Evolutionary conservation across 2,113 vertebrate species (phyloP), one percentile per base, ranked within the genome.

Genomic region (Xiphophorus couchianus): DNA sequence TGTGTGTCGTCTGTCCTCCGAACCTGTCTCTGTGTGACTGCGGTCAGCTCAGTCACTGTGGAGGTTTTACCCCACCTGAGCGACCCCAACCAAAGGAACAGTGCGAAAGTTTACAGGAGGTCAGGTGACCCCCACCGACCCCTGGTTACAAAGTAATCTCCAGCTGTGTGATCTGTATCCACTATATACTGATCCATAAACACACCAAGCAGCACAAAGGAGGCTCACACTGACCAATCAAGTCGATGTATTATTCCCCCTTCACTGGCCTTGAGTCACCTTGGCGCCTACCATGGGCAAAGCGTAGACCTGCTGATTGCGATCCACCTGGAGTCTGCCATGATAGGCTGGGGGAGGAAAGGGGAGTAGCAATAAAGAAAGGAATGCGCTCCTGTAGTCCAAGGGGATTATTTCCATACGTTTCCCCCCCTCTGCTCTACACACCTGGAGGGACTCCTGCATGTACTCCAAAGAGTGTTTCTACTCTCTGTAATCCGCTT

Each of bases 291-390:
- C 48, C 10, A 30, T 3, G 17, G 62, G 67, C 72, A 71, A 89
- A 83, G 86, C 77, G 86, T 76, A 91, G 83, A 88, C 71, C 35
- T 54, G 66, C 74, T 70, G 77, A 89, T 82, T 67, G 76, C 80
- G 37, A 84, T 91, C 91, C 89, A 90, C 88, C 89, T 89, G 89
- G 88, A 83, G 85, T 84, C 78, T 29, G 73, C 76, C 79, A 68
- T 86, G 62, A 75, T 78, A 69, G 81, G 72, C 62, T 13, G 72
- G 76, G 78, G 75, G 35, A 37, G 35, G 11, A 10, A 37, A 37
- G 35, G 10, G 35, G 35, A 37, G 86, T 70, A 73, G 90, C 85
- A 93, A 93, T 91, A 93, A 93, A 90, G 91, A 91, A 88, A 87
- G 90, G 91, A 93, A 93, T 93, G 90, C 82, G 84, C 72, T 73